Percentiles rank a stretch among this genome's conserved stretches.
Conservation (phyloP, 2,113 vertebrate species). For the Blennius ocellaris region DNA sequence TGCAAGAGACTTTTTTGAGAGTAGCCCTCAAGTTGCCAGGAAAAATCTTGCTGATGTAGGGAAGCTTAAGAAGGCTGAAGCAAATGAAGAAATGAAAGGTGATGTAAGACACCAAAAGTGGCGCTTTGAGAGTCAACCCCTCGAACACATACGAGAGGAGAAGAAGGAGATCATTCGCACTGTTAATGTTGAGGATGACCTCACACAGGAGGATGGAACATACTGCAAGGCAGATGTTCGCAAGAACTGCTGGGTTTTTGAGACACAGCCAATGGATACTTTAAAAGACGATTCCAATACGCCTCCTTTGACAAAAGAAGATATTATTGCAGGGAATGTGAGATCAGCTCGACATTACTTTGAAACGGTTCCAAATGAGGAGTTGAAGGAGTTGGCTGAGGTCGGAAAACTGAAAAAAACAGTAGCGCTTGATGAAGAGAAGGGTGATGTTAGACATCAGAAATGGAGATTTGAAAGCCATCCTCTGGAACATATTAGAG, state of each 20-base stretch:
- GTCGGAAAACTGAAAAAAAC: slow-evolving; percentile 87
- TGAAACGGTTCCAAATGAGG: slow-evolving; percentile 87
- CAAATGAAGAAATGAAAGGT: slow-evolving; percentile 86
- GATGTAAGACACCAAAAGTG: slow-evolving; percentile 90
- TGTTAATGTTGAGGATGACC: slow-evolving; percentile 86
- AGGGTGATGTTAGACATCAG: slow-evolving; percentile 90
- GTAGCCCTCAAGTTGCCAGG: slow-evolving; percentile 82
- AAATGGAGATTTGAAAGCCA: slow-evolving; percentile 93
- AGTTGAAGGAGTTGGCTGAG: slow-evolving; percentile 86
- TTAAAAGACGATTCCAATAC: slow-evolving; percentile 86
- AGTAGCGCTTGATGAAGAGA: slow-evolving; percentile 86
- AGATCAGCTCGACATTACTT: slow-evolving; percentile 89
- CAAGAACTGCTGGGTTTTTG: slow-evolving; percentile 90
- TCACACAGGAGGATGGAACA: slow-evolving; percentile 86
- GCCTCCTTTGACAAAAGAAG: slow-evolving; percentile 74
- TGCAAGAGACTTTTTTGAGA: slow-evolving; percentile 90
- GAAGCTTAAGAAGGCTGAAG: slow-evolving; percentile 80
- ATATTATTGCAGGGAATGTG: slow-evolving; percentile 89
- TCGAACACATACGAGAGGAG: slow-evolving; percentile 89
- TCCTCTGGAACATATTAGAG: slow-evolving; percentile 89
- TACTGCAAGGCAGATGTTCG: slow-evolving; percentile 83
- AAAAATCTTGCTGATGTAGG: slow-evolving; percentile 83
- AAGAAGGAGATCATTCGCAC: slow-evolving; percentile 85
- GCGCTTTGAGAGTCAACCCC: slow-evolving; percentile 89
- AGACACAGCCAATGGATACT: slow-evolving; percentile 89